Evolutionary conservation across 1,140 invertebrate genomes (phyloP), one percentile per base, ranked within the genome.

Genomic region (Mya arenaria): DNA sequence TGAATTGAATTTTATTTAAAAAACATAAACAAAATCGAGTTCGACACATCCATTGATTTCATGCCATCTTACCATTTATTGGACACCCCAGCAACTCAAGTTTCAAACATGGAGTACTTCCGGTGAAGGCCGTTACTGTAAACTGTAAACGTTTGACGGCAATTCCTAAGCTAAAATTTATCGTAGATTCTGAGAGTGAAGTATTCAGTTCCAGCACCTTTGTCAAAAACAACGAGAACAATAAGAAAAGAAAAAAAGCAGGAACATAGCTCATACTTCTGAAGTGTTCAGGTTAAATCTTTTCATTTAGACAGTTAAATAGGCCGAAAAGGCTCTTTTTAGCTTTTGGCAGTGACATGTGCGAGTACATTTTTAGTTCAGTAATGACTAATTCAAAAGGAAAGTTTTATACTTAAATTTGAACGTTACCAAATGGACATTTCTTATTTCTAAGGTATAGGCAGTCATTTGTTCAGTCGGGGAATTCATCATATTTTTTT

Each of bases 31-130:
- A 48, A 44, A 10, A 23, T 8, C 10, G 25, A 55, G 41, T 15
- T 56, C 15, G 25, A 25, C 4, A 25, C 34, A 28, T 8, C 6
- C 10, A 15, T 13, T 23, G 19, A 5, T 17, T 13, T 8, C 19
- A 65, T 8, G n/a, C 52, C 32, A 39, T 4, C 66, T 39, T 62
- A 80, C 77, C 65, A 4, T n/a, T 19, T 1, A 60, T 28, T 60
- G 65, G 13, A 37, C 77, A 80, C 48, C 77, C 77, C 32, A 56
- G 5, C 36, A 80, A 32, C 44, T 80, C 66, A 19, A 80, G 41
- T 44, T 58, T 71, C 34, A 80, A 44, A 41, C 77, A 80, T n/a
- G 77, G 32, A 1, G 32, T 37, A 15, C 19, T 5, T 15, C 37
- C 66, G 23, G 25, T 1, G 23, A 41, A 32, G 25, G 28, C 25